Conservation (phyloP, 2,113 vertebrate genomes). For the Ceratotherium simum region DNA sequence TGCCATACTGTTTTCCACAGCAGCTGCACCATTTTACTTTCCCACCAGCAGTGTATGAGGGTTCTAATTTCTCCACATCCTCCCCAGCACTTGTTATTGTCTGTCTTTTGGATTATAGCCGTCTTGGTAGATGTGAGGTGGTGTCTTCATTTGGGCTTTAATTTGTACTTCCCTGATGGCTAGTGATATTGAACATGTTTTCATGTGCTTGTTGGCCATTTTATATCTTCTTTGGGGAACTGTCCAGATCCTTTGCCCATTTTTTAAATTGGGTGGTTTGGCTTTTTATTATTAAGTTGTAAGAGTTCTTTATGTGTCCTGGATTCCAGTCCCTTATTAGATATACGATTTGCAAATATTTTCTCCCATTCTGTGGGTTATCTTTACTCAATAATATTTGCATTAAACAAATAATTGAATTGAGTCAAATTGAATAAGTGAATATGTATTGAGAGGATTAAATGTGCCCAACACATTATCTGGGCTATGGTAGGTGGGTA, state of each 20-base stretch:
- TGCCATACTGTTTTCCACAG: not conserved
- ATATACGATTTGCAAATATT: not conserved
- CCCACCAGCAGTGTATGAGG: not conserved
- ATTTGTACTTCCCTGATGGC: not conserved
- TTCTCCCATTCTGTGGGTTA: not conserved
- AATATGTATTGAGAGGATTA: not conserved
- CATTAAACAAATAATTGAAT: not conserved
- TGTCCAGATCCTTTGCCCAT: not conserved
- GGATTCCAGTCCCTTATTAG: not conserved
- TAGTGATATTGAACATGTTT: not conserved
- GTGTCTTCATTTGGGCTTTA: not conserved
- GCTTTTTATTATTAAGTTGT: not conserved
- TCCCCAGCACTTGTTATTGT: not conserved
- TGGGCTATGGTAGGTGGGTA: not conserved
- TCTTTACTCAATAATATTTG: not conserved
- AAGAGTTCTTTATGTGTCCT: not conserved
- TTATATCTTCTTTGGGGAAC: not conserved
- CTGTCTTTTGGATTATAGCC: not conserved
- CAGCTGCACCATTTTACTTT: not conserved
- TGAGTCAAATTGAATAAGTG: not conserved
- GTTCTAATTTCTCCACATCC: not conserved
- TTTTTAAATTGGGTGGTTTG: not conserved
- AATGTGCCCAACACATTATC: not conserved
- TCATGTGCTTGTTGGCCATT: not conserved
- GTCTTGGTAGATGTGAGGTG: not conserved